These are phyloP conservation scores for Tursiops truncatus DNA, from an alignment of 2,113 vertebrate species.

Conservation along the genomic window DNA sequence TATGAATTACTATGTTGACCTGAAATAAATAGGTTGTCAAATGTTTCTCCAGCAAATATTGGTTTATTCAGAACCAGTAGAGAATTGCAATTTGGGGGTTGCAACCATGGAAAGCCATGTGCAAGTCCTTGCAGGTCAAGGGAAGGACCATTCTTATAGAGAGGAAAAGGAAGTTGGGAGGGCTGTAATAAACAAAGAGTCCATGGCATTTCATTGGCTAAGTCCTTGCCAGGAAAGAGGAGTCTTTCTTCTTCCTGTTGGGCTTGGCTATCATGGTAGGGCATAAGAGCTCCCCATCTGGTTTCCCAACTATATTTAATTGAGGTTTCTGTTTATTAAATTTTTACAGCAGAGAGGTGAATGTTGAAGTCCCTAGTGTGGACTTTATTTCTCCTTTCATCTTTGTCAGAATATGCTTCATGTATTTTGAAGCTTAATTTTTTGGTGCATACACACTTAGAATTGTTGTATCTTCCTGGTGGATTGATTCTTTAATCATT, in stretches of 20 bases:
- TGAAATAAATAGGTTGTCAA: background rate
- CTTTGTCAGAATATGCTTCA: background rate
- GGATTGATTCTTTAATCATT: background rate
- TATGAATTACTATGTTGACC: background rate
- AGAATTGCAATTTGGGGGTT: background rate
- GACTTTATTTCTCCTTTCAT: background rate
- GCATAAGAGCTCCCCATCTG: background rate
- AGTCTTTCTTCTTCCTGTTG: background rate
- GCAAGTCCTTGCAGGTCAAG: background rate
- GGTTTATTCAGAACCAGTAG: background rate
- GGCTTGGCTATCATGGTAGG: background rate
- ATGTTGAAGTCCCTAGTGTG: background rate
- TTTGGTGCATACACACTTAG: background rate
- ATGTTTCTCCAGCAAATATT: background rate
- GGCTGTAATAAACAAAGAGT: too few relatives aligned
- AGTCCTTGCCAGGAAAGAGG: background rate
- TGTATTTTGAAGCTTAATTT: background rate
- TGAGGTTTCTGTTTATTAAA: background rate
- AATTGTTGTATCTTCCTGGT: background rate
- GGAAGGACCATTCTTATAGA: background rate
- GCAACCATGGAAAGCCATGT: background rate
- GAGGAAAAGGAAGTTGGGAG: background rate
- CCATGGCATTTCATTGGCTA: background rate
- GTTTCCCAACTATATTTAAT: background rate
- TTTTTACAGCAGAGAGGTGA: background rate